phyloP scores from a whole-genome alignment of 2,888 invertebrate species.

The Euclidia mi region DNA sequence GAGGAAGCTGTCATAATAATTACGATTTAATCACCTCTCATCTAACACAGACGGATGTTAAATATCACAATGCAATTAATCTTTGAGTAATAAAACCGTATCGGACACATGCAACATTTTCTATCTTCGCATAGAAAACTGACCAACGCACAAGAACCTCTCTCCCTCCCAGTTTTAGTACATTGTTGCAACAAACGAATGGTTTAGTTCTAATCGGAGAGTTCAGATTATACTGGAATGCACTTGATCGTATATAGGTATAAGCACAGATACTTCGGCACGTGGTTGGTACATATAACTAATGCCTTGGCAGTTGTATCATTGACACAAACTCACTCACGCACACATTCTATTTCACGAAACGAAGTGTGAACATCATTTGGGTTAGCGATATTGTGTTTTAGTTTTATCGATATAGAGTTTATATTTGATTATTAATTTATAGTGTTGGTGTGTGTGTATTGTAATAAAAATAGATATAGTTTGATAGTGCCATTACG shows the following conservation, averaged over 20 bases:
- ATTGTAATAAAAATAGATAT: slow-evolving; percentile 70
- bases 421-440: slow-evolving; percentile 32
- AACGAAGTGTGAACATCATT: slow-evolving; percentile 37
- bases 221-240: slow-evolving; percentile 62
- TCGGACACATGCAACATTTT: slow-evolving; percentile 49
- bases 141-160: slow-evolving; percentile 50
- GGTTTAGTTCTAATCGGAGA: slow-evolving; percentile 39
- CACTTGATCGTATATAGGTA: slow-evolving; percentile 43
- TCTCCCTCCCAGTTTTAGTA: slow-evolving; percentile 14
- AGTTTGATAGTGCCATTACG: slow-evolving; percentile 71
- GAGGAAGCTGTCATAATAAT: slow-evolving; percentile 45
- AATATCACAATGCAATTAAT: slow-evolving; percentile 59
- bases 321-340: slow-evolving; percentile 63
- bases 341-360: slow-evolving; percentile 21
- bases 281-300: slow-evolving; percentile 73
- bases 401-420: slow-evolving; percentile 33
- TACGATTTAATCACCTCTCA: slow-evolving; percentile 32
- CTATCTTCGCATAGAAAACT: slow-evolving; percentile 48
- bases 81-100: slow-evolving; percentile 53
- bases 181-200: slow-evolving; percentile 12
- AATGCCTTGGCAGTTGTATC: slow-evolving; percentile 75
- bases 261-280: slow-evolving; percentile 65
- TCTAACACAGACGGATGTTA: slow-evolving; percentile 45
- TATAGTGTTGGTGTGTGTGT: slow-evolving; percentile 52
- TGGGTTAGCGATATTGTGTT: slow-evolving; percentile 38